Evolutionary conservation across 2,888 invertebrate species (phyloP).

Genomic region (Perdita meconis): DNA sequence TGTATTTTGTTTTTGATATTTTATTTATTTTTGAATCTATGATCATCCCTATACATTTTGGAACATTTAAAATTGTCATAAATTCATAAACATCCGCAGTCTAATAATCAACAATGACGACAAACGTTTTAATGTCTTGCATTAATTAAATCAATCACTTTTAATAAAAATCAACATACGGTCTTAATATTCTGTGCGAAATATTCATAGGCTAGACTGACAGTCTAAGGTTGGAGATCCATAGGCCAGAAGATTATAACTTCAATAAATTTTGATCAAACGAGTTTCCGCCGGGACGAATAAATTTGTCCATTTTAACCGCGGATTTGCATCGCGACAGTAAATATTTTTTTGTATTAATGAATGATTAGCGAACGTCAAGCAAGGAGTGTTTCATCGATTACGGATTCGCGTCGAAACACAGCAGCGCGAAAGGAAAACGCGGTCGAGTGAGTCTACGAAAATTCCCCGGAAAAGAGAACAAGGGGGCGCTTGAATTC

Average conservation of each 20-base stretch:
- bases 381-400: constrained; percentile 15
- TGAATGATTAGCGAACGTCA: constrained; percentile 17
- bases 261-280: background rate
- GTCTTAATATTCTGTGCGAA: no score
- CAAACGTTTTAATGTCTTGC: no score
- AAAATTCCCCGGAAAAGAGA: constrained; percentile 1
- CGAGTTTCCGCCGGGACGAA: background rate
- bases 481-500: constrained; percentile 8
- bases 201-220: no score
- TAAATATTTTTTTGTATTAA: constrained; percentile 18
- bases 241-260: background rate
- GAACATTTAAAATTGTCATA: no score
- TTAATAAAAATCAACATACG: no score
- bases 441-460: background rate
- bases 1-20: no score
- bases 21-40: no score
- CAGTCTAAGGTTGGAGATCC: no score
- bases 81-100: no score
- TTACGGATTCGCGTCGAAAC: background rate
- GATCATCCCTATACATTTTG: no score
- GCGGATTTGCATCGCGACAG: constrained; percentile 16
- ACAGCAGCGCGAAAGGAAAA: background rate
- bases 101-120: no score
- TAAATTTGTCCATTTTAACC: background rate
- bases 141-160: no score